phyloP scores from a whole-genome alignment of 2,888 invertebrate species.

The Leucoma salicis region DNA sequence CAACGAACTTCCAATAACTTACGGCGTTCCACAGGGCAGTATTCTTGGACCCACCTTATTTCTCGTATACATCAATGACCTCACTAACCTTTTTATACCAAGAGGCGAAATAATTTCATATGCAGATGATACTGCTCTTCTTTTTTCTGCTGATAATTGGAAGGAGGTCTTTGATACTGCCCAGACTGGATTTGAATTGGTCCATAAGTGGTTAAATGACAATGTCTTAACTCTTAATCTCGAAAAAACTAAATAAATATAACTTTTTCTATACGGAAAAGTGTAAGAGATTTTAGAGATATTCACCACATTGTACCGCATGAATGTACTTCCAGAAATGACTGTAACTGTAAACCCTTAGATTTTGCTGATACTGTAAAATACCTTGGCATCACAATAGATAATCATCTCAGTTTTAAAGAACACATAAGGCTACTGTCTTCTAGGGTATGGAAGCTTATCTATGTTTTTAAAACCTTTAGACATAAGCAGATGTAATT shows the following conservation, averaged over 20 bases:
- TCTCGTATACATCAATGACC: background rate
- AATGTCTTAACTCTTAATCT: background rate
- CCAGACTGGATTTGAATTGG: background rate
- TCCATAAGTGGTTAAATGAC: background rate
- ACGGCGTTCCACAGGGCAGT: background rate
- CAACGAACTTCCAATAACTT: background rate
- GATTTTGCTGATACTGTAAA: background rate
- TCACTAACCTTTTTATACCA: background rate
- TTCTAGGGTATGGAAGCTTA: background rate
- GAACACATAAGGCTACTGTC: background rate
- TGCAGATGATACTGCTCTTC: constrained; percentile 5
- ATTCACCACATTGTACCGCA: too few relatives aligned
- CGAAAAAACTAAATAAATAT: too few relatives aligned
- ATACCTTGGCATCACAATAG: background rate
- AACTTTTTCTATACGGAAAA: too few relatives aligned
- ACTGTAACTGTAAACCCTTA: too few relatives aligned
- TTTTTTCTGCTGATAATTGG: background rate
- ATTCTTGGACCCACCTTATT: constrained; percentile 1
- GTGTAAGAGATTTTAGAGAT: too few relatives aligned
- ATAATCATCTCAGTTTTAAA: background rate
- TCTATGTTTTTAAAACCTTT: background rate
- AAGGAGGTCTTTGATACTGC: background rate
- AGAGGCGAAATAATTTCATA: background rate
- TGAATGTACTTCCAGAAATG: too few relatives aligned
- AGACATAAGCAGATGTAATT: background rate